A percentile compares a stretch with the other conserved stretches of the same genome.
Conservation (phyloP, 1,140 invertebrate genomes). For the Formica exsecta region DNA sequence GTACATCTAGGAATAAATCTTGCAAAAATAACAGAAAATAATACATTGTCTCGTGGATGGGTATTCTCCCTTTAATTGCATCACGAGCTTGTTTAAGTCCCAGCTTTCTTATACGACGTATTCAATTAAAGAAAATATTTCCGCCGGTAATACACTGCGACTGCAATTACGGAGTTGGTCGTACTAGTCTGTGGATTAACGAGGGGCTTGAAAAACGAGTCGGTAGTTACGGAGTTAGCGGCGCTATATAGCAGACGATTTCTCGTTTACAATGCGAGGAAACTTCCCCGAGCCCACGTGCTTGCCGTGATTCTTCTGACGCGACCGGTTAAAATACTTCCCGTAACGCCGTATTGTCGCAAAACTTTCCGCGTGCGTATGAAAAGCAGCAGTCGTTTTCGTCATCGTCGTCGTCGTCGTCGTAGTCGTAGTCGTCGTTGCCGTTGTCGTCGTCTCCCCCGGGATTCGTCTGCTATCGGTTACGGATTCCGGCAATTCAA, state of each 20-base stretch:
- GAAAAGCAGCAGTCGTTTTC: constrained; percentile 46
- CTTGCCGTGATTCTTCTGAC: constrained; percentile 59
- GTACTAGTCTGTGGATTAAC: constrained; percentile 59
- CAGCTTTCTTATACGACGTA: constrained; percentile 51
- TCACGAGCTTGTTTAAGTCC: constrained; percentile 53
- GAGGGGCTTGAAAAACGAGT: constrained; percentile 61
- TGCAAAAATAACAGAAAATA: constrained; percentile 25
- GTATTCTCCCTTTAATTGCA: constrained; percentile 51
- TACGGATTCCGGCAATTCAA: constrained; percentile 60
- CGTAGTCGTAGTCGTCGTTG: not conserved
- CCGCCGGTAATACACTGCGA: constrained; percentile 55
- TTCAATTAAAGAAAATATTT: constrained; percentile 66
- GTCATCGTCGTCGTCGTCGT: constrained; percentile 18
- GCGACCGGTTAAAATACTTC: constrained; percentile 58
- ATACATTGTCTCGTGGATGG: constrained; percentile 29
- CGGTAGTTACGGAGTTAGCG: constrained; percentile 59
- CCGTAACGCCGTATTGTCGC: constrained; percentile 56
- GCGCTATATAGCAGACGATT: constrained; percentile 53
- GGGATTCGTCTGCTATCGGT: constrained; percentile 42
- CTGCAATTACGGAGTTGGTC: constrained; percentile 60
- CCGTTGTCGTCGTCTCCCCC: constrained; percentile 3
- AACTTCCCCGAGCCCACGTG: constrained; percentile 55
- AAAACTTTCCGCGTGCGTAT: constrained; percentile 58
- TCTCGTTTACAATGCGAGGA: constrained; percentile 64
- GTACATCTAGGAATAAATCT: constrained; percentile 2